phyloP scores from a whole-genome alignment of 2,888 invertebrate genomes.

The Leptinotarsa peninsularis region DNA sequence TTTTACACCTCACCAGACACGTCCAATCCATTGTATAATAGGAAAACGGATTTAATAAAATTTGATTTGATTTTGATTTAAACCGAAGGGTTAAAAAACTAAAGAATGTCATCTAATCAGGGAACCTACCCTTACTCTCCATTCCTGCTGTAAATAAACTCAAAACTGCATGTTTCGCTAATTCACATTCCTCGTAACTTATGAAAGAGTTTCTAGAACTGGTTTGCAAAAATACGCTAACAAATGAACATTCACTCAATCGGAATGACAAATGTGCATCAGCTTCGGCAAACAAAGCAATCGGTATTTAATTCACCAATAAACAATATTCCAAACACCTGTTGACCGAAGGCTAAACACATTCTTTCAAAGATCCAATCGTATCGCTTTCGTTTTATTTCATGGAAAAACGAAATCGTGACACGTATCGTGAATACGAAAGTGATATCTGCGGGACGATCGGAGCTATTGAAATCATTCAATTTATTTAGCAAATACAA shows the following conservation, averaged over 20 bases:
- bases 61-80: too few relatives aligned
- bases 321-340: constrained; percentile 34
- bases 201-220: neutral
- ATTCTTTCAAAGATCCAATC: constrained; percentile 14
- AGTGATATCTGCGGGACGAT: neutral
- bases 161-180: too few relatives aligned
- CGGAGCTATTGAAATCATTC: too few relatives aligned
- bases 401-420: constrained; percentile 14
- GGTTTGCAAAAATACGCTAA: neutral
- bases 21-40: too few relatives aligned
- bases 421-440: neutral
- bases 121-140: too few relatives aligned
- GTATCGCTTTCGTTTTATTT: neutral
- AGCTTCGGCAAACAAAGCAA: constrained; percentile 29
- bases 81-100: too few relatives aligned
- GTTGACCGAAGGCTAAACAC: constrained; percentile 28
- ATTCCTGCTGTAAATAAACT: too few relatives aligned
- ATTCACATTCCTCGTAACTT: neutral
- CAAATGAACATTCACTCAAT: neutral
- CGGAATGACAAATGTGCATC: constrained; percentile 4
- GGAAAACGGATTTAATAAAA: too few relatives aligned
- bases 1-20: too few relatives aligned
- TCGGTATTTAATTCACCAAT: constrained; percentile 23
- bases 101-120: too few relatives aligned
- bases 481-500: too few relatives aligned